Conservation (phyloP, 2,113 vertebrate species). For the Psilopogon haemacephalus region DNA sequence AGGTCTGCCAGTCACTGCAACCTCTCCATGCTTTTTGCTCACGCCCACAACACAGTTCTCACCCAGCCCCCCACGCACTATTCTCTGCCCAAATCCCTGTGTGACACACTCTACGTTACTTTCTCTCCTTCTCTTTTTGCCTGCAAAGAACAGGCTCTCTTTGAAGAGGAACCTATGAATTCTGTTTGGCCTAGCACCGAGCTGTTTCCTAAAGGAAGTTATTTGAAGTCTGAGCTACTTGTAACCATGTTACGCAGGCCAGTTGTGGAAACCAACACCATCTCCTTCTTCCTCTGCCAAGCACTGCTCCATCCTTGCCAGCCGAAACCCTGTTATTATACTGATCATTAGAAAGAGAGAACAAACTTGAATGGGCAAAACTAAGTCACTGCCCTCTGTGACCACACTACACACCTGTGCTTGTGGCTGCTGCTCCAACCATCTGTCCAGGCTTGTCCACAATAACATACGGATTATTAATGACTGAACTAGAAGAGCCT, state of each 20-base stretch:
- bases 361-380: neutral
- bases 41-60: neutral
- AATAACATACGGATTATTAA: conserved; percentile 88
- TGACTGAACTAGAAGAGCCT: conserved; percentile 77
- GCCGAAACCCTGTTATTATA: neutral
- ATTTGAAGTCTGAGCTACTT: neutral
- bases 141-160: neutral
- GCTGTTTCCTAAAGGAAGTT: neutral
- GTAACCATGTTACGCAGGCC: neutral
- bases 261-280: neutral
- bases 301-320: fast-evolving
- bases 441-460: conserved; percentile 91
- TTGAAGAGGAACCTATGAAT: neutral
- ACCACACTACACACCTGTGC: conserved; percentile 71
- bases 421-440: conserved; percentile 77
- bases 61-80: neutral
- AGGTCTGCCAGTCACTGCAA: neutral
- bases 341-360: neutral
- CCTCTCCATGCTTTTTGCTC: neutral
- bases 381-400: conserved; percentile 10
- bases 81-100: neutral
- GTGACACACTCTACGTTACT: fast-evolving
- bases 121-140: neutral
- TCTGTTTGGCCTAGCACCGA: neutral
- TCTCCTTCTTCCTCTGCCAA: neutral